phyloP scores from a whole-genome alignment of 2,797 vertebrate genomes.

The Limnodromus scolopaceus region DNA sequence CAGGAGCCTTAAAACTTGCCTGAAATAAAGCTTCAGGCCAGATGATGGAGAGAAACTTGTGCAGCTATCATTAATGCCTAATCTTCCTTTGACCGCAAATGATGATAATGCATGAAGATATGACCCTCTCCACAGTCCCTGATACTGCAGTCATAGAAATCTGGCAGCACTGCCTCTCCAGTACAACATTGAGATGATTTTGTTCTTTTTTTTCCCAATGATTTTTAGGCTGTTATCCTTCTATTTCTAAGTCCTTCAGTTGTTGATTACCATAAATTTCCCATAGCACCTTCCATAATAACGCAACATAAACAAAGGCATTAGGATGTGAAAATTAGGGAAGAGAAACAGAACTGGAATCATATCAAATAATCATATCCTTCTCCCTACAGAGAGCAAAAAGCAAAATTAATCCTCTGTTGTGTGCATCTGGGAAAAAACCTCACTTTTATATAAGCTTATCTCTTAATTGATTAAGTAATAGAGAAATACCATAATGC shows the following conservation, averaged over 20 bases:
- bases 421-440: background rate
- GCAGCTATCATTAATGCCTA: background rate
- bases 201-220: background rate
- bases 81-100: background rate
- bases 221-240: constrained; percentile 7
- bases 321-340: background rate
- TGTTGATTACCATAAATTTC: constrained; percentile 1
- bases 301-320: background rate
- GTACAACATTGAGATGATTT: background rate
- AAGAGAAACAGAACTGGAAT: background rate
- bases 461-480: background rate
- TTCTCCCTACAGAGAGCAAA: background rate
- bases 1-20: background rate
- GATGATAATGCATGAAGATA: background rate
- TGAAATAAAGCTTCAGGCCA: background rate
- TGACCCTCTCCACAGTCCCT: background rate
- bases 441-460: background rate
- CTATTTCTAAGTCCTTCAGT: background rate
- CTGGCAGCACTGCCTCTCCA: background rate
- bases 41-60: background rate
- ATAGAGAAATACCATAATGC: background rate
- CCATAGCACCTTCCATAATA: constrained; percentile 14
- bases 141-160: background rate
- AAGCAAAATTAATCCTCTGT: background rate
- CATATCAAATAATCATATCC: background rate